Evolutionary conservation across 2,888 invertebrate genomes (phyloP).

Genomic region (Drosophila melanosoma): DNA sequence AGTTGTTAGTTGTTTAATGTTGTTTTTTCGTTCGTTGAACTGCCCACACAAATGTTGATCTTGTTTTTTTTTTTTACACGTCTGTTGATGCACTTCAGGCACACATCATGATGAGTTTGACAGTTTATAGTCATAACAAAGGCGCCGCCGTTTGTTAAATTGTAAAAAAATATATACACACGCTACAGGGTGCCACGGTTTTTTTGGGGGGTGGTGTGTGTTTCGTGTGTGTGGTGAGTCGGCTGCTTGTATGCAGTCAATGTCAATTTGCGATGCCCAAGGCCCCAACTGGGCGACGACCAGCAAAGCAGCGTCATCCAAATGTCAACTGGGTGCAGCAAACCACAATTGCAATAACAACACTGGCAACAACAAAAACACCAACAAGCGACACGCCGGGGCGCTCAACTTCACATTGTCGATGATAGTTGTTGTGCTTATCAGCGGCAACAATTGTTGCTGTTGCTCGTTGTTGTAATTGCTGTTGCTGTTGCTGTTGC

Average conservation of each 20-base stretch:
- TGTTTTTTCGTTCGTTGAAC: constrained; percentile 42
- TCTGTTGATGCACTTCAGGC: constrained; percentile 51
- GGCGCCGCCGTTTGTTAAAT: constrained; percentile 75
- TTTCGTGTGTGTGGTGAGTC: constrained; percentile 22
- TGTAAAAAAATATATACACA: constrained; percentile 22
- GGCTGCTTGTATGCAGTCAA: constrained; percentile 52
- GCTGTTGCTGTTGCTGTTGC: neutral
- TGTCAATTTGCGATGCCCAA: constrained; percentile 72
- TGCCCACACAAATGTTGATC: constrained; percentile 16
- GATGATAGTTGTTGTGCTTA: constrained; percentile 64
- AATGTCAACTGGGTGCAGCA: constrained; percentile 77
- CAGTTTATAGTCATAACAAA: constrained; percentile 73
- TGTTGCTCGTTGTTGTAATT: constrained; percentile 16
- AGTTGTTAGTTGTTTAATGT: constrained; percentile 3
- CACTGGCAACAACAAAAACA: constrained; percentile 5
- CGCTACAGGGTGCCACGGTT: neutral
- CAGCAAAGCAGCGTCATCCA: constrained; percentile 47
- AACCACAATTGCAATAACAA: constrained; percentile 16
- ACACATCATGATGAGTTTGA: constrained; percentile 67
- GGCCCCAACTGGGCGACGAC: constrained; percentile 48
- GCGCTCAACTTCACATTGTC: constrained; percentile 64
- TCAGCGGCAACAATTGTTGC: constrained; percentile 54
- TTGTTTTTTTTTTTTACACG: constrained; percentile 5
- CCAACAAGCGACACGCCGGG: constrained; percentile 43
- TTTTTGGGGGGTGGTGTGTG: constrained; percentile 1